Evolutionary conservation across 2,113 vertebrate genomes (phyloP).

Genomic region (Numida meleagris): DNA sequence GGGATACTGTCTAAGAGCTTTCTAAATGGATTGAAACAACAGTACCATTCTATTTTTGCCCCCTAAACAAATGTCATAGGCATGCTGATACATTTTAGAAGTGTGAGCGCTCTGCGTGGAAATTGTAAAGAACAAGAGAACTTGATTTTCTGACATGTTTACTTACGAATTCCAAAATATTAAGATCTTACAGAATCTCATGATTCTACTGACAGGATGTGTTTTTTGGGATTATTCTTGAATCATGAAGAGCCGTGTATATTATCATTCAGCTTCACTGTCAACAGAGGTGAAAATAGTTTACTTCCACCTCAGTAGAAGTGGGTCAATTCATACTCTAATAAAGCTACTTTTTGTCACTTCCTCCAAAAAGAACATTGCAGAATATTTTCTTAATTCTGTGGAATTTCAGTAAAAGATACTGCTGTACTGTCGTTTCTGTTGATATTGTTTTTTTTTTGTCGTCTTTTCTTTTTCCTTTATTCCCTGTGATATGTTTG

Average conservation of each 20-base stretch:
- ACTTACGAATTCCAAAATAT: not conserved
- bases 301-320: not conserved
- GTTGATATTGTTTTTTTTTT: not conserved
- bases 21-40: not conserved
- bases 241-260: not conserved
- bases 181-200: not conserved
- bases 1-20: not conserved
- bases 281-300: not conserved
- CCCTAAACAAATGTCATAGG: not conserved
- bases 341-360: not conserved
- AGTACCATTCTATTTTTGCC: not conserved
- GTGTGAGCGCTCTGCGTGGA: fast-evolving
- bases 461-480: fast-evolving
- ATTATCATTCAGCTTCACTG: not conserved
- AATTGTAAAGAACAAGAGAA: not conserved
- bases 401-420: not conserved
- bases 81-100: not conserved
- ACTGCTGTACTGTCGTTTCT: not conserved
- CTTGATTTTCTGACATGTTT: not conserved
- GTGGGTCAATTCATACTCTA: not conserved
- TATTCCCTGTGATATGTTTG: not conserved
- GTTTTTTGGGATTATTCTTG: not conserved
- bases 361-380: not conserved
- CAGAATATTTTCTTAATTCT: not conserved
- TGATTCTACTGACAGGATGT: not conserved